Base-by-base conservation (phyloP, 1,140 invertebrate species). In the Sitophilus oryzae region DNA sequence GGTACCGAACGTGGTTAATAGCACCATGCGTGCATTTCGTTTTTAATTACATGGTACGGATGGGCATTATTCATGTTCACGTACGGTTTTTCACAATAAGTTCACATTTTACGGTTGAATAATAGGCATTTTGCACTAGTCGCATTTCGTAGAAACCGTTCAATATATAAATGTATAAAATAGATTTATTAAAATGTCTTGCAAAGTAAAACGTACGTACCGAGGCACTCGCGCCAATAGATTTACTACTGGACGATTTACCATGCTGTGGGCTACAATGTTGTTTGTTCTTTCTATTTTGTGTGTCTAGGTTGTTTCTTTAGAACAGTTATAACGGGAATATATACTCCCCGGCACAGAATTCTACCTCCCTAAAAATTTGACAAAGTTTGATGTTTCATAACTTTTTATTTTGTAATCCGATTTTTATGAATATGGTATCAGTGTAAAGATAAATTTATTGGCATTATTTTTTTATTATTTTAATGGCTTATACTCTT, bases 11-110 rank as follows among this genome's bases (percentile, higher is more conserved):
- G 55, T 57, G 55, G 55, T 52, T 48, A 34, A 51, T 44, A 45
- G 55, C 48, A 51, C 47, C 55, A 51, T 57, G 55, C 55, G 55
- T 57, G 55, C 55, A 57, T 57, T 57, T 57, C 38, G 55, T 51
- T 57, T 57, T 57, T 57, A 57, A 57, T 57, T 57, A 57, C 55
- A 57, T 46, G 55, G 55, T 57, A 22, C 48, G n/a, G 55, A 51
- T 46, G 55, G 55, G 23, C 49, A 57, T 57, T 57, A 57, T 57
- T 57, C 55, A 57, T 57, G 55, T 57, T 21, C 55, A 57, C 55
- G 55, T 57, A 49, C 48, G 15, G 34, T 35, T 41, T 57, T 51
- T 48, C 35, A 57, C 55, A 57, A 57, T 57, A 57, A 57, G 55
- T 57, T 57, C 48, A 57, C 37, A 52, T 57, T 57, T 43, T 52